Evolutionary conservation across 2,888 invertebrate species (phyloP), one percentile per base, ranked within the genome.

Genomic region (Parasteatoda lunata): DNA sequence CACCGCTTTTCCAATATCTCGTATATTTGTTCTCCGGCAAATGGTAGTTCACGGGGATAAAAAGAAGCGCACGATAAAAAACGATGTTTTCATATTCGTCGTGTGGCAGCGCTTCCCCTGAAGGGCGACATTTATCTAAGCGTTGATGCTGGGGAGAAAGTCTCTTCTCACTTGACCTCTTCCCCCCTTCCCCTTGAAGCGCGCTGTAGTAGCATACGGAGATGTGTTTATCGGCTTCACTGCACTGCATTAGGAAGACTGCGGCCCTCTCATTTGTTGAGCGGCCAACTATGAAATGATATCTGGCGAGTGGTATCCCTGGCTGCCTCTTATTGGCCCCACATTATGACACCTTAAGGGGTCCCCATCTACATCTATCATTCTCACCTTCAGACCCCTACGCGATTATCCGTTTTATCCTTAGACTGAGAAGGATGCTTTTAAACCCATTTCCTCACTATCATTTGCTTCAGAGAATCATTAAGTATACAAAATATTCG

Each of bases 1-100:
- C 85, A 76, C 76, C 80, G 85, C 85, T 80, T 85, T 85, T 80
- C 85, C 85, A 85, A 85, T 85, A 85, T 85, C 80, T 76, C 76
- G 79, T 70, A 75, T 85, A 85, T 85, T 85, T 85, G 77, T 80
- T 85, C 80, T 76, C 66, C 65, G 66, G 76, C 85, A 70, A 84
- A 85, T 79, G 75, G 64, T 83, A 83, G 82, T 68, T 83, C 70
- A 64, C 77, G 15, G 77, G 72, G 65, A 15, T 51, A 64, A 77
- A 70, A 77, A 77, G 68, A 66, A 77, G 52, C 59, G 75, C 59
- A 75, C 66, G 82, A 82, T 76, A 82, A 70, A 82, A 82, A 76
- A 75, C 70, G 77, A 84, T 78, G 84, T 84, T 84, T 84, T 84
- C 84, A 84, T 84, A 84, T 84, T 84, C 83, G 77, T 65, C 77